phyloP scores from a whole-genome alignment of 2,113 vertebrate species.

The Felis catus region DNA sequence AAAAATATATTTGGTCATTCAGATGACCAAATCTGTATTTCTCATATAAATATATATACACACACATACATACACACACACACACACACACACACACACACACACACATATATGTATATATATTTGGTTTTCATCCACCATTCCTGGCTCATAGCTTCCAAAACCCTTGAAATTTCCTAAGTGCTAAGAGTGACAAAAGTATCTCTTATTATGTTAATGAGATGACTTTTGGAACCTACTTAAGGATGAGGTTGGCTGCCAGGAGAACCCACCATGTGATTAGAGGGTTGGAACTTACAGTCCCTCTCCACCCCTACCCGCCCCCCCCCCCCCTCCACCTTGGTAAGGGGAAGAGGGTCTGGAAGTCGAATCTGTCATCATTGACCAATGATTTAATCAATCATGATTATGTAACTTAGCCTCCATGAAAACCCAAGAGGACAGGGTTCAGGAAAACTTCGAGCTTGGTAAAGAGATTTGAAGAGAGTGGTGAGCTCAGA shows the following conservation, averaged over 20 bases:
- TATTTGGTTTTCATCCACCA: background rate
- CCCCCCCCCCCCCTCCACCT: background rate
- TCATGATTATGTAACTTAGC: background rate
- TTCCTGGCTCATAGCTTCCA: background rate
- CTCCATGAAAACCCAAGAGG: background rate
- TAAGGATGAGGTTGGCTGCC: background rate
- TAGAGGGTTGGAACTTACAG: background rate
- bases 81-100: too few species aligned
- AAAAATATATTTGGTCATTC: background rate
- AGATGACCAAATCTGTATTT: background rate
- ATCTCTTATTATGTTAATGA: background rate
- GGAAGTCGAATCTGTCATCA: background rate
- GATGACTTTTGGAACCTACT: background rate
- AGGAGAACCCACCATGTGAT: background rate
- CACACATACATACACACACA: too few species aligned
- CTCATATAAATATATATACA: too few species aligned
- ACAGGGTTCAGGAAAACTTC: background rate
- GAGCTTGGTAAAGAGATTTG: background rate
- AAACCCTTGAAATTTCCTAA: background rate
- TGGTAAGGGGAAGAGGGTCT: background rate
- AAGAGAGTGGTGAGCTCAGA: background rate
- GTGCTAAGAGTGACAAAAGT: background rate
- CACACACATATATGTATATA: background rate
- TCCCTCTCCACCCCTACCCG: too few species aligned
- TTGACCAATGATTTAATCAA: background rate